Evolutionary conservation across 2,888 invertebrate species (phyloP).

Genomic region (Drosophila engyochracea): DNA sequence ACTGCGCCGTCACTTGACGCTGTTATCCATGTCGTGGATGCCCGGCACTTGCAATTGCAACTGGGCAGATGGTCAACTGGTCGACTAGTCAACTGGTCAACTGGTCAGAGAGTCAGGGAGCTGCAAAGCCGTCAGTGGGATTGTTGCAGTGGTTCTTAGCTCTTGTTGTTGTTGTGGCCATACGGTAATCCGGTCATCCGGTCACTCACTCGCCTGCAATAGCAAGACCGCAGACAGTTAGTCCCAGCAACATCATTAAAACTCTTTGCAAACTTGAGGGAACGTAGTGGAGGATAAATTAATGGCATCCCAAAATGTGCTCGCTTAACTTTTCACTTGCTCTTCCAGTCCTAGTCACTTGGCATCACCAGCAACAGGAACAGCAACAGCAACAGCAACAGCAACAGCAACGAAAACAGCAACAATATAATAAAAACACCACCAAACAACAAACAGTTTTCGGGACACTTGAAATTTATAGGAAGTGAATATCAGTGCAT

Average conservation of each 20-base stretch:
- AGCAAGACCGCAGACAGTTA: conserved; percentile 56
- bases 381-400: background rate
- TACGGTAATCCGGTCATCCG: conserved; percentile 66
- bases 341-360: conserved; percentile 40
- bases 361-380: conserved; percentile 14
- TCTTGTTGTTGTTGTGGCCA: conserved; percentile 53
- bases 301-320: conserved; percentile 50
- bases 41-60: conserved; percentile 9
- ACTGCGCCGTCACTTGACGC: conserved; percentile 78
- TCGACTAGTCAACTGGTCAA: conserved; percentile 4
- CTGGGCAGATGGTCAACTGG: conserved; percentile 10
- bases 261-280: conserved; percentile 42
- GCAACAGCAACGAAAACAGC: conserved; percentile 1
- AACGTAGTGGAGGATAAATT: conserved; percentile 2
- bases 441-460: conserved; percentile 22
- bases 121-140: conserved; percentile 26
- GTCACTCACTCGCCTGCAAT: conserved; percentile 52
- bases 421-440: conserved; percentile 11
- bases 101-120: conserved; percentile 8
- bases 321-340: conserved; percentile 71
- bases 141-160: conserved; percentile 16
- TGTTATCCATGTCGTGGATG: conserved; percentile 50
- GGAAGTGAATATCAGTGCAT: conserved; percentile 13
- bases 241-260: conserved; percentile 70
- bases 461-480: conserved; percentile 24